Conservation (phyloP, 1,140 invertebrate genomes). For the Diachasmimorpha longicaudata region DNA sequence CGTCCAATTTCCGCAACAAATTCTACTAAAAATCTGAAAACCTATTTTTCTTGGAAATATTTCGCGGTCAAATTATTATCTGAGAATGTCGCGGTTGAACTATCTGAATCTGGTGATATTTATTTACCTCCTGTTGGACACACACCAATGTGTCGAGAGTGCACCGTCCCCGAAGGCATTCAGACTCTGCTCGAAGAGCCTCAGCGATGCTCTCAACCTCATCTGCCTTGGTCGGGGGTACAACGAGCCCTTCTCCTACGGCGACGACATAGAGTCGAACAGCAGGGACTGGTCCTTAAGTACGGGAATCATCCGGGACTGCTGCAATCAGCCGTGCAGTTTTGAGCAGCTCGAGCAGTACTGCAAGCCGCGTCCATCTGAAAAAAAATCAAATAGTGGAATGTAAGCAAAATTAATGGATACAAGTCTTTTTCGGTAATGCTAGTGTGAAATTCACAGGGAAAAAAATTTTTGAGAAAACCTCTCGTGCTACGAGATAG, state of each 20-base stretch:
- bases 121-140: not conserved
- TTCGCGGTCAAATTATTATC: not conserved
- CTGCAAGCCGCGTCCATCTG: slow-evolving; percentile 40
- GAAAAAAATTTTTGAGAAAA: too few relatives aligned
- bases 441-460: too few relatives aligned
- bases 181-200: slow-evolving; percentile 43
- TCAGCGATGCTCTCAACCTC: slow-evolving; percentile 44
- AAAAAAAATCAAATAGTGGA: slow-evolving; percentile 16
- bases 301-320: slow-evolving; percentile 46
- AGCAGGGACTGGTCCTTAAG: not conserved
- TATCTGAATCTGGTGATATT: not conserved
- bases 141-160: not conserved
- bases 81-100: not conserved
- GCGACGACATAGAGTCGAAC: slow-evolving; percentile 31
- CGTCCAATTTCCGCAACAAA: too few relatives aligned
- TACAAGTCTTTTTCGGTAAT: too few relatives aligned
- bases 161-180: slow-evolving; percentile 21
- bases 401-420: slow-evolving; percentile 34
- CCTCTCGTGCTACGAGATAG: too few relatives aligned
- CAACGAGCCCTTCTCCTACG: slow-evolving; percentile 46
- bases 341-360: slow-evolving; percentile 45
- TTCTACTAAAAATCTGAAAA: not conserved
- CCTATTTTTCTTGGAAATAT: not conserved
- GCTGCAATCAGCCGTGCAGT: slow-evolving; percentile 45
- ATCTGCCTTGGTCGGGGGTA: slow-evolving; percentile 44